Conservation (phyloP, 2,113 vertebrate species). For the Todiramphus saurophagus region DNA sequence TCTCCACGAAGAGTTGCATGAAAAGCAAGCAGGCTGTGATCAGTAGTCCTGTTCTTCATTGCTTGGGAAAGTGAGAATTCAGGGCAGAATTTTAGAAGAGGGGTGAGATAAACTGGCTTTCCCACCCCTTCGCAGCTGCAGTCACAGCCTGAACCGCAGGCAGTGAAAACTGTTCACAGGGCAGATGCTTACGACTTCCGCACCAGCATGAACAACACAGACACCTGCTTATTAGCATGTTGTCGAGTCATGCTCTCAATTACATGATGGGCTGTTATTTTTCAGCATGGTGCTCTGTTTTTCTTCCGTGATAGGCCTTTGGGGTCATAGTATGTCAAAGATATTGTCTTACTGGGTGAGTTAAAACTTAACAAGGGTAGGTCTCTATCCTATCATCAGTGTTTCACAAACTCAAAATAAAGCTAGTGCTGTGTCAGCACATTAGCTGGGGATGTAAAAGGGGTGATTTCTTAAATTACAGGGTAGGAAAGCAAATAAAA, state of each 20-base stretch:
- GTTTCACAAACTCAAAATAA: slow-evolving; percentile 20
- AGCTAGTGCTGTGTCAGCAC: slow-evolving; percentile 28
- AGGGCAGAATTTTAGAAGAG: not conserved
- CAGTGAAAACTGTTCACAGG: not conserved
- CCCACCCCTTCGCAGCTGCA: not conserved
- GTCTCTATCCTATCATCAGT: not conserved
- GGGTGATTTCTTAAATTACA: slow-evolving; percentile 43
- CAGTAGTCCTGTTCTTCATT: not conserved
- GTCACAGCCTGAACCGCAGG: not conserved
- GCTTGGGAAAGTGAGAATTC: not conserved
- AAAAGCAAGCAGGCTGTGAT: not conserved
- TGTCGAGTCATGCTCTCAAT: not conserved
- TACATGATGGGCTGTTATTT: slow-evolving; percentile 8
- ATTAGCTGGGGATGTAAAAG: not conserved
- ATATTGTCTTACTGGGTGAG: not conserved
- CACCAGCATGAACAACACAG: not conserved
- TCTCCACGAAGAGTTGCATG: not conserved
- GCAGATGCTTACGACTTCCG: not conserved
- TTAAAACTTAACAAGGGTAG: not conserved
- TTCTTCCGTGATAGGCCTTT: not conserved
- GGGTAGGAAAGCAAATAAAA: slow-evolving; percentile 25
- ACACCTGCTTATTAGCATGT: slow-evolving; percentile 1
- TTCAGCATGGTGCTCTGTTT: slow-evolving; percentile 23
- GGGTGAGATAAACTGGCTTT: not conserved
- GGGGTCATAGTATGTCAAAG: not conserved